Base-by-base conservation (phyloP, 2,113 vertebrate species). In the Carassius auratus region DNA sequence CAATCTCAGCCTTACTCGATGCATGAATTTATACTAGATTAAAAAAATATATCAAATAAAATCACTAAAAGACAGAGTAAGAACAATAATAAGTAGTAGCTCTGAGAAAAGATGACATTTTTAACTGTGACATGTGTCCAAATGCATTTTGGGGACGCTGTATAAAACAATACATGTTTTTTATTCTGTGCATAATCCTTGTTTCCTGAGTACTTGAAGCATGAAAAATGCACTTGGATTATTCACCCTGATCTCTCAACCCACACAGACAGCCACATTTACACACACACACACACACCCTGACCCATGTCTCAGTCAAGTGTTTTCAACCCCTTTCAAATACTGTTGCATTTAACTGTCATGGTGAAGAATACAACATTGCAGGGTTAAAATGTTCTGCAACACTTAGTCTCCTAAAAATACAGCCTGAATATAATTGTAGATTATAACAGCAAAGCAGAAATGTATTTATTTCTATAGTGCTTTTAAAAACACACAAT, bases 261-360 rank as follows among this genome's bases (percentile, higher is more conserved):
- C 19, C 76, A 68, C 68, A 38, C 21, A 55, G 14, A 69, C 74
- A 57, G 1, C 9, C 45, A 45, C 45, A 45, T 45, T 45, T 2
- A 9, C 42, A 64, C 74, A 52, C 45, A 77, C 62, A 7, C 7
- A 73, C n/a, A 86, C 52, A 73, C 9, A 38, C 7, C 1, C 48
- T 48, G 17, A 62, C 59, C 30, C 69, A 84, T 8, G 21, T 83
- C 64, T 45, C 84, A 86, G 50, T 66, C 69, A 78, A 36, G 61
- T 62, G 61, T 62, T 57, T 50, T 69, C n/a, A 38, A 48, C 21
- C 23, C 26, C 5, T 64, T 26, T 66, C 13, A 30, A 30, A 30
- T 30, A 30, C 62, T 1, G 23, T 66, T 66, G 26, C 13, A 3
- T 48, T 48, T 48, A 48, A 12, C 2, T 48, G 45, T 12, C 45